These are phyloP conservation scores for Allobates femoralis DNA, from an alignment of 2,797 vertebrate species.

Conservation along the genomic window DNA sequence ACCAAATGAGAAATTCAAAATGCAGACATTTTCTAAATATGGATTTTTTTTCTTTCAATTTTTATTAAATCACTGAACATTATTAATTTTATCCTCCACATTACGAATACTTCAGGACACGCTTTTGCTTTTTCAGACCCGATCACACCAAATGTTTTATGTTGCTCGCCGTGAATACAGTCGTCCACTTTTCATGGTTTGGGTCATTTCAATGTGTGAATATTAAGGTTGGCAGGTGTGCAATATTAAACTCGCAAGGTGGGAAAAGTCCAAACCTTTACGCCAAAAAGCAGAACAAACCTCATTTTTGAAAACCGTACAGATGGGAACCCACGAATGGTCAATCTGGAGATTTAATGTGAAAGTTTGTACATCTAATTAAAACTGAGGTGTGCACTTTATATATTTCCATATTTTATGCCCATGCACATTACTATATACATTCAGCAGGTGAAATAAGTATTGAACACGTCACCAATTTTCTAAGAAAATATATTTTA, in stretches of 20 bases:
- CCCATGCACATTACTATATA: too few species aligned
- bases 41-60: background rate
- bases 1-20: background rate
- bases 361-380: constrained; percentile 13
- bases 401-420: background rate
- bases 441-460: too few species aligned
- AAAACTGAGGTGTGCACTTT: background rate
- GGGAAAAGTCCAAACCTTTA: constrained; percentile 7
- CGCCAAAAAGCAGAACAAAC: constrained; percentile 26
- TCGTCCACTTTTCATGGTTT: constrained; percentile 7
- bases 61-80: background rate
- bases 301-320: constrained; percentile 4
- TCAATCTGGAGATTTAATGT: background rate
- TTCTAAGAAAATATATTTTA: too few species aligned
- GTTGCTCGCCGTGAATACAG: background rate
- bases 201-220: constrained; percentile 28
- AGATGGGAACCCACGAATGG: background rate
- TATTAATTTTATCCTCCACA: background rate
- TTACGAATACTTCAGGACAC: background rate
- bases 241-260: constrained; percentile 24
- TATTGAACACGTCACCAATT: too few species aligned
- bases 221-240: constrained; percentile 43
- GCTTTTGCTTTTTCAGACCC: background rate
- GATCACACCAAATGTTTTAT: background rate
- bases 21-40: background rate